These are phyloP conservation scores for Hoplostethus atlanticus DNA, from an alignment of 2,797 vertebrate species.

Conservation along the genomic window DNA sequence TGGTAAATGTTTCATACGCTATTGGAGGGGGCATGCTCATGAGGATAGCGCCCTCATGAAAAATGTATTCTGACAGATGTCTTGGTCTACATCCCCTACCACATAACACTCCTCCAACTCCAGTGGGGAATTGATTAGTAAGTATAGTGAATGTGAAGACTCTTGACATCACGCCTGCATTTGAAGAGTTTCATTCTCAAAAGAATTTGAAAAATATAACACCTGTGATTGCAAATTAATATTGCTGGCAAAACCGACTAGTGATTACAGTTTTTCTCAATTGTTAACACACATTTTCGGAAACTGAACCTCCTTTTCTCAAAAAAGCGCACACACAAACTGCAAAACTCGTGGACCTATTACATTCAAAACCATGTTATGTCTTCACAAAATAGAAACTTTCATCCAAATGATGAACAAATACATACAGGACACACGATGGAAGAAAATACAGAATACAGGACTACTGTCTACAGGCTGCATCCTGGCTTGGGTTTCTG, in stretches of 20 bases:
- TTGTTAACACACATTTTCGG: no score
- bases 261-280: constrained; percentile 6
- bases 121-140: constrained; percentile 66
- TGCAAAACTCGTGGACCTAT: no score
- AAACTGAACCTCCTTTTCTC: no score
- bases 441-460: no score
- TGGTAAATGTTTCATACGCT: constrained; percentile 75
- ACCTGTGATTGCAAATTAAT: constrained; percentile 9
- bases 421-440: no score
- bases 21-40: constrained; percentile 63
- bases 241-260: constrained; percentile 8
- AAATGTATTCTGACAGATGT: constrained; percentile 82
- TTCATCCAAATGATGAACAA: no score
- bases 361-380: no score
- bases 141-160: constrained; percentile 43
- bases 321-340: no score
- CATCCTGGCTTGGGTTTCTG: no score
- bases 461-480: no score
- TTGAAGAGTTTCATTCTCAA: constrained; percentile 10
- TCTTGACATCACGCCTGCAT: constrained; percentile 34
- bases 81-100: constrained; percentile 70
- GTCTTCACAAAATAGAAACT: no score
- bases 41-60: constrained; percentile 72
- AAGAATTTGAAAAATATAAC: constrained; percentile 8
- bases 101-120: constrained; percentile 54